Percentiles rank a stretch among this genome's conserved stretches.
These are phyloP conservation scores for Martes flavigula DNA, from an alignment of 2,797 vertebrate species.

Conservation along the genomic window DNA sequence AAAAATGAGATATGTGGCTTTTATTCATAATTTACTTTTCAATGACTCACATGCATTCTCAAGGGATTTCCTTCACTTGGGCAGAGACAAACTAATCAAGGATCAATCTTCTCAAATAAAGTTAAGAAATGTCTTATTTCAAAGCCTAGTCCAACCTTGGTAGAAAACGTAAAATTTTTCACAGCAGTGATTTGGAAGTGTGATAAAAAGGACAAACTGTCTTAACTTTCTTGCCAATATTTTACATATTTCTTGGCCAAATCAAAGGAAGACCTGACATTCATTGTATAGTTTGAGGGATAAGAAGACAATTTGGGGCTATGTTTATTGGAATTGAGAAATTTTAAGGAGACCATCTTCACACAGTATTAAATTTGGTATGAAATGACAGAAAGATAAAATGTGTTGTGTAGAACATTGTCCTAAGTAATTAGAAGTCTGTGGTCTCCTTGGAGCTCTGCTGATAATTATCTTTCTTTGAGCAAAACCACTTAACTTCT, in stretches of 20 bases:
- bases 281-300: neutral
- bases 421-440: neutral
- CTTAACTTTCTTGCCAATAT: neutral
- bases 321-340: neutral
- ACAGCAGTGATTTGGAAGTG: neutral
- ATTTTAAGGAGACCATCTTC: neutral
- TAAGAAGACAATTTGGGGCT: neutral
- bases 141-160: neutral
- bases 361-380: neutral
- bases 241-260: neutral
- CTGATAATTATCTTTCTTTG: neutral
- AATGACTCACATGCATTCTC: neutral
- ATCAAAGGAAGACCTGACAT: neutral
- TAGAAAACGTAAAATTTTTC: conserved; percentile 23
- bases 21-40: neutral
- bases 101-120: neutral
- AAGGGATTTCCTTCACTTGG: neutral
- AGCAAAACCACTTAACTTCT: neutral
- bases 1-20: neutral
- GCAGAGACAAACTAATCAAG: neutral
- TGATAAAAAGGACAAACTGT: neutral
- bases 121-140: neutral
- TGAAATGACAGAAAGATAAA: neutral
- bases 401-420: neutral
- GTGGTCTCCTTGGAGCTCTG: neutral